Base-by-base conservation (phyloP, 2,113 vertebrate species). In the Labrus mixtus region DNA sequence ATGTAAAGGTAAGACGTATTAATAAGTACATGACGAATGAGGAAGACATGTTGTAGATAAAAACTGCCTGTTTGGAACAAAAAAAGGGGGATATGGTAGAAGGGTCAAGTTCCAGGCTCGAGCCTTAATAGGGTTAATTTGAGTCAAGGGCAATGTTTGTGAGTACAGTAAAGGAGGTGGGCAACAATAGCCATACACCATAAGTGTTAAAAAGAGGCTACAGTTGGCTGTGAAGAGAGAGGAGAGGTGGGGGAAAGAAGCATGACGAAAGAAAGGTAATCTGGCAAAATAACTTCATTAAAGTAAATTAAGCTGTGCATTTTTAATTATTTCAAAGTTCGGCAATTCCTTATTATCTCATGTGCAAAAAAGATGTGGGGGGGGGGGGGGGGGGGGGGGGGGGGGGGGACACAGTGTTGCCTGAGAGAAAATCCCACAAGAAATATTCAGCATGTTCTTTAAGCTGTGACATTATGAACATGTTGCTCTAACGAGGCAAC, bases 131-230 rank as follows among this genome's bases (percentile, higher is more conserved):
- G 9, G 39, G 87, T 61, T 92, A 67, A 90, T 85, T 91, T 91
- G 91, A 91, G 91, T 87, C 91, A 93, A 92, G 90, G 90, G 75
- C 77, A 82, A 59, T 37, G 55, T 56, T 59, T 43, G 37, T 71
- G 69, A 53, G 48, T 69, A 48, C 57, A 63, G 62, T 48, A 17
- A 48, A 17, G 46, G 48, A 51, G 36, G 62, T 45, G 43, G 12
- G 12, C 15, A 63, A 50, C 50, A 58, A 65, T 57, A 58, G n/a
- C 43, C 53, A 29, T 33, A 33, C 29, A 33, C 37, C 43, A 20
- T 46, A 46, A 37, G 11, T 64, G 37, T 69, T 62, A 50, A 45
- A 48, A 41, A 70, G n/a, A 63, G 29, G 9, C 53, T 73, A 25
- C 48, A 33, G 65, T 57, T 10, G 17, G 5, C 54, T 73, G 54